These are phyloP conservation scores for Ellobius talpinus DNA, from an alignment of 2,113 vertebrate species.

Conservation along the genomic window DNA sequence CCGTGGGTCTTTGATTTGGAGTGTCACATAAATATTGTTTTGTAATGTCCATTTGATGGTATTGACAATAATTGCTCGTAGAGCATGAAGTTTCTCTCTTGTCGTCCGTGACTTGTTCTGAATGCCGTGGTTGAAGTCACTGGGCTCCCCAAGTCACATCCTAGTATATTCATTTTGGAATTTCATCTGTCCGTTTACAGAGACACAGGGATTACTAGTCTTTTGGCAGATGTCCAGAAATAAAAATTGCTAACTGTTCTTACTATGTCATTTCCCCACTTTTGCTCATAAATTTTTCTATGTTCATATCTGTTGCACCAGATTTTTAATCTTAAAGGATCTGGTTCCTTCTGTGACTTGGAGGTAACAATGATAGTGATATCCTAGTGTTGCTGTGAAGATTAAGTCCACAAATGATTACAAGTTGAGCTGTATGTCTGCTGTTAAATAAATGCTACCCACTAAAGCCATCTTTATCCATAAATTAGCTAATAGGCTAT, in stretches of 20 bases:
- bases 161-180: neutral
- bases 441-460: neutral
- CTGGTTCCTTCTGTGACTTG: conserved; percentile 14
- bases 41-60: conserved; percentile 29
- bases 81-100: conserved; percentile 22
- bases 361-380: neutral
- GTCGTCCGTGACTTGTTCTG: conserved; percentile 53
- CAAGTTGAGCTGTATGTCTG: neutral
- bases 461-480: neutral
- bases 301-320: neutral
- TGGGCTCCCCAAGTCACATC: neutral
- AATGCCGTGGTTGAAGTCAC: conserved; percentile 6
- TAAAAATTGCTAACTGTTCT: conserved; percentile 33
- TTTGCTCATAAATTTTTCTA: neutral
- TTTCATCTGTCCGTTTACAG: neutral
- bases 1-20: neutral
- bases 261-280: neutral
- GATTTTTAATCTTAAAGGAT: conserved; percentile 27
- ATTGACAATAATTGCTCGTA: conserved; percentile 64
- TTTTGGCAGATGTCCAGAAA: conserved; percentile 34
- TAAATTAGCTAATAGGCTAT: conserved; percentile 7
- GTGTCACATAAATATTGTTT: conserved; percentile 38
- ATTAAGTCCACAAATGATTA: neutral
- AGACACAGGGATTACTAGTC: neutral
- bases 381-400: neutral